phyloP scores from a whole-genome alignment of 2,888 invertebrate species.

The Branchinecta sandiegonensis region DNA sequence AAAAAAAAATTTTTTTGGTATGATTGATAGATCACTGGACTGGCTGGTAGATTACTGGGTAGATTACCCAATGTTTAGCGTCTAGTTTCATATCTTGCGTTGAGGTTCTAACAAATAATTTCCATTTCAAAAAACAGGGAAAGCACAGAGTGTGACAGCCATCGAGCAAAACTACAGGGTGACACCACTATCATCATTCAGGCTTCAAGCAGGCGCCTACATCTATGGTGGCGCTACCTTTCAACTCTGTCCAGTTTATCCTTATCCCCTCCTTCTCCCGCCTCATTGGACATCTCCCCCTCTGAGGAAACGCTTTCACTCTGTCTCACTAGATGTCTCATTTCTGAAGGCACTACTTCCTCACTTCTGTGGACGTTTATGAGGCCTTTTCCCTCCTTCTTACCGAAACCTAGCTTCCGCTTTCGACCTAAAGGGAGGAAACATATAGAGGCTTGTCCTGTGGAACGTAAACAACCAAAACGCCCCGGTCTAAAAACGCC shows the following conservation, averaged over 20 bases:
- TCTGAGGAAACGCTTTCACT: conserved; percentile 88
- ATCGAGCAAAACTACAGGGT: no score
- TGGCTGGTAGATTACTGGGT: no score
- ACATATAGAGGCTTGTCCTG: neutral
- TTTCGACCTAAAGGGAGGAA: conserved; percentile 56
- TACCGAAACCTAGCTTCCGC: conserved; percentile 84
- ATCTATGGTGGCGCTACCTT: conserved; percentile 31
- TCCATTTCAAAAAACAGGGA: conserved; percentile 36
- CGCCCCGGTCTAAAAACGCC: no score
- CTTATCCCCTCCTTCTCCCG: conserved; percentile 19
- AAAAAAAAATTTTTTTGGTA: no score
- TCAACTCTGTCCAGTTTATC: conserved; percentile 14
- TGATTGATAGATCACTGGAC: no score
- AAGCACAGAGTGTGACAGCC: conserved; percentile 26
- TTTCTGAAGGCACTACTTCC: conserved; percentile 83
- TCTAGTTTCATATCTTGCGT: no score
- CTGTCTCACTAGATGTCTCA: conserved; percentile 50
- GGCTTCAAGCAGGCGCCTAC: conserved; percentile 23
- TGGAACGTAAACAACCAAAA: neutral
- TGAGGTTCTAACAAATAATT: conserved; percentile 23
- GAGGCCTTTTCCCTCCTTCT: conserved; percentile 80
- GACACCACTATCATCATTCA: conserved; percentile 36
- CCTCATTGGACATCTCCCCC: conserved; percentile 49
- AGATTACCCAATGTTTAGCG: no score
- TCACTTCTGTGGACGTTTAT: conserved; percentile 89